Base-by-base conservation (phyloP, 2,113 vertebrate species). In the Synodontis membranacea region DNA sequence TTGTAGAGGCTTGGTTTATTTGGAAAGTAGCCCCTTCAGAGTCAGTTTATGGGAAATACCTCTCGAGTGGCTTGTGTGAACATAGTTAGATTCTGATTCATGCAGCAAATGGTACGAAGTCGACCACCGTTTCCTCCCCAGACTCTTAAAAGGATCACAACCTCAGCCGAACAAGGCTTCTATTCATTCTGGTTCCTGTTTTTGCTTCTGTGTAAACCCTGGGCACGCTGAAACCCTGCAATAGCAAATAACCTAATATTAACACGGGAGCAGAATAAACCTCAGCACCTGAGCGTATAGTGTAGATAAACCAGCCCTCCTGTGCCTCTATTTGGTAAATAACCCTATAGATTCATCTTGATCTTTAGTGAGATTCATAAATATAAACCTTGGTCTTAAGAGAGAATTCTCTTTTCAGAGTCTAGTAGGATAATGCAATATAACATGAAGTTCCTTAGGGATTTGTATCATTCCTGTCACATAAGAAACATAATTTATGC, bases 141-240 rank as follows among this genome's bases (percentile, higher is more conserved):
- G 82, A 84, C 88, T 90, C 86, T 91, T 88, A 86, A 91, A 91
- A 89, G 84, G 87, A 91, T 88, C 74, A 60, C 83, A 85, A 85
- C 79, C 54, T 28, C 44, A 0, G 31, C 82, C 68, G 44, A 86
- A 86, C 84, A 92, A 88, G 86, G 78, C 48, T 28, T 31, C 91
- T 86, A 89, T 94, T 93, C 89, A 91, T 58, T 48, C 37, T 84
- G 82, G 88, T 91, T 74, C 79, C 86, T 92, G 89, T 91, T 92
- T 80, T 91, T 88, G 85, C 80, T 87, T 83, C 86, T 78, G 85
- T 86, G 88, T 83, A 88, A 82, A 87, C 84, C 86, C 19, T 64
- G 48, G 79, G 64, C 86, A 44, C 34, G 42, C 62, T 50, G 72
- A 84, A 84, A 83, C 74, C 64, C 72, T 68, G 84, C 58, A 87